Percentiles rank a stretch among this genome's conserved stretches.
Evolutionary conservation across 2,797 vertebrate species (phyloP).

Genomic region (Pseudochirops corinnae): DNA sequence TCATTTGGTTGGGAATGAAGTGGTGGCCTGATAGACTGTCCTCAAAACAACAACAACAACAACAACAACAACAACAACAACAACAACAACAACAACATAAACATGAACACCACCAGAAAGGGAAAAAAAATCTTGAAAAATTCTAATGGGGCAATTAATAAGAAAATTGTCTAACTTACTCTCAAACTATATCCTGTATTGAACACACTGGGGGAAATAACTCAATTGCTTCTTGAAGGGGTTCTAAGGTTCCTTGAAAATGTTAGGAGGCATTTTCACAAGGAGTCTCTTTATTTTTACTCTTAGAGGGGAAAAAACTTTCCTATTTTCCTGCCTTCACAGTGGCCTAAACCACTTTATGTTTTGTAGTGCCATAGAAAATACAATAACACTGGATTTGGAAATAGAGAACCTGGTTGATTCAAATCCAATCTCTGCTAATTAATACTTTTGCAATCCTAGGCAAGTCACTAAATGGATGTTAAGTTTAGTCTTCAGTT

Average conservation of each 20-base stretch:
- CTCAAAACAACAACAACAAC: background rate
- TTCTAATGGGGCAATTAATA: background rate
- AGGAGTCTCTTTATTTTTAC: slow-evolving; percentile 22
- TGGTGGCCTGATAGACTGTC: background rate
- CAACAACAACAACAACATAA: too few species aligned
- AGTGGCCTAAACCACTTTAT: slow-evolving; percentile 19
- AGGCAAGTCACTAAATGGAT: background rate
- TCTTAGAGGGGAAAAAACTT: background rate
- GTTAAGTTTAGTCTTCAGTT: background rate
- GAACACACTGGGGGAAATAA: background rate
- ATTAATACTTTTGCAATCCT: background rate
- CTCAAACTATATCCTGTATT: slow-evolving; percentile 48
- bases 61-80: background rate
- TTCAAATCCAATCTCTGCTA: background rate
- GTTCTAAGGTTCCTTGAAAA: slow-evolving; percentile 40
- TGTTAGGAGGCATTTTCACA: slow-evolving; percentile 31
- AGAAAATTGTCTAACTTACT: slow-evolving; percentile 21
- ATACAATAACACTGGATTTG: background rate
- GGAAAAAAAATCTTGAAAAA: background rate
- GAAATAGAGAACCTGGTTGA: background rate
- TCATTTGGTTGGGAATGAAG: background rate
- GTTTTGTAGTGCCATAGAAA: background rate
- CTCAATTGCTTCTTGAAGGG: slow-evolving; percentile 28
- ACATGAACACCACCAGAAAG: background rate
- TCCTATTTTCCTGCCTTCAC: slow-evolving; percentile 20